A percentile compares a stretch with the other conserved stretches of the same genome.
phyloP scores from a whole-genome alignment of 2,113 vertebrate genomes.

The Mustela lutreola region DNA sequence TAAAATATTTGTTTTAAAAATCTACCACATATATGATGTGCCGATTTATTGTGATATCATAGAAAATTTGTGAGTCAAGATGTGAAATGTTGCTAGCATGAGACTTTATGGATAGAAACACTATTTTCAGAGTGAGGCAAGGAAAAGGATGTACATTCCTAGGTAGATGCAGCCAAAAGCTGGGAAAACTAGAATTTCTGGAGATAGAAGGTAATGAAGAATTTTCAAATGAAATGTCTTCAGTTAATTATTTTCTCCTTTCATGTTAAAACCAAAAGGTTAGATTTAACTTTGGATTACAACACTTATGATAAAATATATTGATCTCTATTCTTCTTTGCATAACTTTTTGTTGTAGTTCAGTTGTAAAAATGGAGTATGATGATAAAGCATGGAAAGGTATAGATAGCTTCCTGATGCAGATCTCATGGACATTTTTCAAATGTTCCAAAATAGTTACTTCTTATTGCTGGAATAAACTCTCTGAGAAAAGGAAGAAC shows the following conservation, averaged over 20 bases:
- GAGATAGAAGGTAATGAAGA: background rate
- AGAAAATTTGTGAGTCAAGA: background rate
- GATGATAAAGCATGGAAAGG: background rate
- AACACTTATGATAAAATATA: background rate
- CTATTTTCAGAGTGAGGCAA: constrained; percentile 2
- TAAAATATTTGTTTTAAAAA: constrained; percentile 12
- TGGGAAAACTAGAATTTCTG: background rate
- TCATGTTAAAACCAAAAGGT: constrained; percentile 5
- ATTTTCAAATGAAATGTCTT: background rate
- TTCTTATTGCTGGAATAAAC: constrained; percentile 4
- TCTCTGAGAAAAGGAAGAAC: background rate
- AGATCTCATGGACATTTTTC: background rate
- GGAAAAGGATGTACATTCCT: background rate
- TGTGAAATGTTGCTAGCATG: background rate
- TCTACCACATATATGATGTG: background rate
- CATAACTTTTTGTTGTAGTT: background rate
- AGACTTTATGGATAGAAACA: background rate
- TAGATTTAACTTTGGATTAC: background rate
- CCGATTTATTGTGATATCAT: background rate
- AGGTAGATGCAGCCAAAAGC: background rate
- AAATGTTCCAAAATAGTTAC: background rate
- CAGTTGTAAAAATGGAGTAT: constrained; percentile 19
- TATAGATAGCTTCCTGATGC: background rate
- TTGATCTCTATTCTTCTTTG: background rate
- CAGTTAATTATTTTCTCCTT: background rate